These are phyloP conservation scores for Heteractis magnifica DNA, from an alignment of 92 coral and sea anemone species.

Conservation along the genomic window DNA sequence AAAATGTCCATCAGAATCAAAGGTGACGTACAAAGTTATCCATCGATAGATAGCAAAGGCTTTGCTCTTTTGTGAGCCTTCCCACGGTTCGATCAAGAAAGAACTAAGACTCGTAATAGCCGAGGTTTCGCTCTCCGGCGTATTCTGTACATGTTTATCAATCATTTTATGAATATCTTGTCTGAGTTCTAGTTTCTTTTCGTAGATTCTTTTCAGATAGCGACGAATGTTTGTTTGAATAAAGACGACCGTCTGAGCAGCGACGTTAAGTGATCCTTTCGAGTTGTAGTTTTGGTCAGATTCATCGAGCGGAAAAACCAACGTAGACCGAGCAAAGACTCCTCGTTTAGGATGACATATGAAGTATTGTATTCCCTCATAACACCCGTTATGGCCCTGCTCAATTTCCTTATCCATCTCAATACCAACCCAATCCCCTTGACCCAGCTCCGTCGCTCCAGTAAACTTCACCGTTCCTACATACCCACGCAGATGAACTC, in stretches of 20 bases:
- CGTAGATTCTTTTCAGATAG: conserved; percentile 45
- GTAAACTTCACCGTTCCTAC: conserved; percentile 54
- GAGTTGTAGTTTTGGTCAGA: conserved; percentile 24
- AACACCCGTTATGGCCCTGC: conserved; percentile 53
- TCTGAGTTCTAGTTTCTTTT: conserved; percentile 47
- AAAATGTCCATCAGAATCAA: conserved; percentile 62
- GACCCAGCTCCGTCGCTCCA: conserved; percentile 55
- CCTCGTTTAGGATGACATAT: conserved; percentile 51
- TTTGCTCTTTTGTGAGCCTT: conserved; percentile 52
- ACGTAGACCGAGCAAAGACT: conserved; percentile 50
- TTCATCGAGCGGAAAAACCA: conserved; percentile 38
- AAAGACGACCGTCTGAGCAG: conserved; percentile 56
- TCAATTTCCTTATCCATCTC: conserved; percentile 51
- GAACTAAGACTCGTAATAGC: conserved; percentile 40
- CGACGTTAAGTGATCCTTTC: conserved; percentile 22
- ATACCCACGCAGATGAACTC: conserved; percentile 64
- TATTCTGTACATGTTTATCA: conserved; percentile 53
- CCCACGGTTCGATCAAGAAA: conserved; percentile 66
- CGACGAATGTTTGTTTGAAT: conserved; percentile 69
- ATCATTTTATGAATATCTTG: conserved; percentile 55
- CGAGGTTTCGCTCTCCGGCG: conserved; percentile 43
- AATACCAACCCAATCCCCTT: conserved; percentile 63
- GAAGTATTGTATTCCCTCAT: conserved; percentile 56
- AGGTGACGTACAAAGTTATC: conserved; percentile 56
- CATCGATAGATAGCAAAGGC: conserved; percentile 70